Evolutionary conservation across 1,140 invertebrate species (phyloP).

Genomic region (Oreohelix idahoensis): DNA sequence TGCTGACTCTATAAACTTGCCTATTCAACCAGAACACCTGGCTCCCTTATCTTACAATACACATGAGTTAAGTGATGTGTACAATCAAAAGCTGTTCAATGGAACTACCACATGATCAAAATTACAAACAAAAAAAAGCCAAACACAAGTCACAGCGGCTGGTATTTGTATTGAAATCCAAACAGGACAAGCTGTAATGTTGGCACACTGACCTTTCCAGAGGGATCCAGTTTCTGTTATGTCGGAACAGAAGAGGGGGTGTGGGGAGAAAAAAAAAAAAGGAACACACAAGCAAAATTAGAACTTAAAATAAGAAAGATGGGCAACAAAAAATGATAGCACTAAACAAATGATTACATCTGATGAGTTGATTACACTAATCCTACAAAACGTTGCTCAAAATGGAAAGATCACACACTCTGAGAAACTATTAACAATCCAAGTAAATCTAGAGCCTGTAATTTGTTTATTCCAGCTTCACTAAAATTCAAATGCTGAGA

Average conservation of each 20-base stretch:
- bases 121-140: background rate
- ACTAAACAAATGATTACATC: background rate
- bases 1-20: too few relatives aligned
- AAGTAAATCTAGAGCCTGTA: too few relatives aligned
- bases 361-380: background rate
- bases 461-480: too few relatives aligned
- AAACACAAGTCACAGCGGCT: background rate
- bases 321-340: background rate
- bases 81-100: too few relatives aligned
- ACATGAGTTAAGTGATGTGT: too few relatives aligned
- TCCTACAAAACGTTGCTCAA: too few relatives aligned
- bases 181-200: background rate
- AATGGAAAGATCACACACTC: too few relatives aligned
- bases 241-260: background rate
- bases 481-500: too few relatives aligned
- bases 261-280: background rate
- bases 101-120: background rate
- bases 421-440: too few relatives aligned
- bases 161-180: background rate
- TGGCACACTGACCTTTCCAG: slow-evolving; percentile 45
- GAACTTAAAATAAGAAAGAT: background rate
- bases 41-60: too few relatives aligned
- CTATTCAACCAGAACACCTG: too few relatives aligned
- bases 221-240: slow-evolving; percentile 43
- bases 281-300: slow-evolving; percentile 3